Evolutionary conservation across 1,140 invertebrate species (phyloP), one percentile per base, ranked within the genome.

Genomic region (Drosophila auraria): DNA sequence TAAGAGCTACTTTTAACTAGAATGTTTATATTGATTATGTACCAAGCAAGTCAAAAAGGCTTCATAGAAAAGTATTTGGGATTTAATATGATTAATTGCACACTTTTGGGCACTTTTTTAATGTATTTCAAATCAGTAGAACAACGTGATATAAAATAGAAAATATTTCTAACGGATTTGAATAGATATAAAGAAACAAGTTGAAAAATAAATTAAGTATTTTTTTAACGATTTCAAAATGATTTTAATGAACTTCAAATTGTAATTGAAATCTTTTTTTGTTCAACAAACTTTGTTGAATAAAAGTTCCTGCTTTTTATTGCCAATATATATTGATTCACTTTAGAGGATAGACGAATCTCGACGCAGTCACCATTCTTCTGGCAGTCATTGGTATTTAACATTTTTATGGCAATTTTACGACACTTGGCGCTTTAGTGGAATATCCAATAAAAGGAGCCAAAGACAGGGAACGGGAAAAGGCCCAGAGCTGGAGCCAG

Each of bases 381-480:
- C 0, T 23, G 11, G 11, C 63, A 54, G 8, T 66, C 38, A 33
- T 33, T 33, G 9, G 30, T 57, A 42, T 53, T 73, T 25, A 54
- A 45, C 30, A 50, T 58, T 72, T 71, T 53, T 61, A 45, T 73
- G 40, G 23, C n/a, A 45, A 45, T 40, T 76, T 75, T 65, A 58
- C 45, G 53, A 65, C 60, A 58, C 5, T 51, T 38, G 3, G 14
- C 27, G 45, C 45, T 30, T 51, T 53, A 73, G 27, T 61, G 74
- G 27, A 44, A 70, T 78, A 70, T 57, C 50, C 72, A 75, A 50
- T 44, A 73, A 74, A 58, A 36, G 44, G 45, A 38, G 2, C 8
- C 23, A 51, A 17, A n/a, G 17, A 8, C 15, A 14, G 25, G 5
- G 25, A 17, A 17, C 23, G 30, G 50, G 23, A 40, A 51, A 72